Conservation (phyloP, 2,113 vertebrate species). For the Cyphomyrus plagiostoma region DNA sequence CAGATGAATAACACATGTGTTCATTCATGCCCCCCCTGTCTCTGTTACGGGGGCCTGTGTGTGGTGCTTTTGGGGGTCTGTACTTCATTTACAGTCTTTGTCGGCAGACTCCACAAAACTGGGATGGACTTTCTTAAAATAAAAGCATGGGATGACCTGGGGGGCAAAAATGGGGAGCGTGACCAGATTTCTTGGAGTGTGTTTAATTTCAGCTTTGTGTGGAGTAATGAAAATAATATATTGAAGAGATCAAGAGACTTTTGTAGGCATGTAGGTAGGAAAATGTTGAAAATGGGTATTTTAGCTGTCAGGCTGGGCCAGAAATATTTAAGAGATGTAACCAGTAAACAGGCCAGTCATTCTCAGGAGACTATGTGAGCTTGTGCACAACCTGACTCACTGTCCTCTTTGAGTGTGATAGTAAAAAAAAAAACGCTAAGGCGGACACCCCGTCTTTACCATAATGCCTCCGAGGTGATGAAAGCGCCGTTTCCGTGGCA, state of each 20-base stretch:
- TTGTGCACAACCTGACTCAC: not conserved
- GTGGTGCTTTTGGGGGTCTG: not conserved
- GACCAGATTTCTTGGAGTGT: not conserved
- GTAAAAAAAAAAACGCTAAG: not conserved
- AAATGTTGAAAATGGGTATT: not conserved
- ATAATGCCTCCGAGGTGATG: not conserved
- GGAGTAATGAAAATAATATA: not conserved
- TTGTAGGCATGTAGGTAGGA: not conserved
- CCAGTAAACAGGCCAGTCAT: not conserved
- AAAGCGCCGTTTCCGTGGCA: conserved; percentile 21
- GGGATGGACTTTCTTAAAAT: not conserved
- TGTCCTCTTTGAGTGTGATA: not conserved
- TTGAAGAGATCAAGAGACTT: not conserved
- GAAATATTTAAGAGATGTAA: not conserved
- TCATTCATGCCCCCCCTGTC: not conserved
- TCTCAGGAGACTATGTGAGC: not conserved
- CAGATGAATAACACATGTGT: conserved; percentile 12
- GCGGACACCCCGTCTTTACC: not conserved
- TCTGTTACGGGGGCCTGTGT: not conserved
- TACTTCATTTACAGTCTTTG: not conserved
- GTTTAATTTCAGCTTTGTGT: not conserved
- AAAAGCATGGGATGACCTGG: not conserved
- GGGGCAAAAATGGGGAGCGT: not conserved
- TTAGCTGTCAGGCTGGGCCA: not conserved
- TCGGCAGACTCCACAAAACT: not conserved